phyloP scores from a whole-genome alignment of 2,797 vertebrate genomes.

The Peromyscus melanophrys region DNA sequence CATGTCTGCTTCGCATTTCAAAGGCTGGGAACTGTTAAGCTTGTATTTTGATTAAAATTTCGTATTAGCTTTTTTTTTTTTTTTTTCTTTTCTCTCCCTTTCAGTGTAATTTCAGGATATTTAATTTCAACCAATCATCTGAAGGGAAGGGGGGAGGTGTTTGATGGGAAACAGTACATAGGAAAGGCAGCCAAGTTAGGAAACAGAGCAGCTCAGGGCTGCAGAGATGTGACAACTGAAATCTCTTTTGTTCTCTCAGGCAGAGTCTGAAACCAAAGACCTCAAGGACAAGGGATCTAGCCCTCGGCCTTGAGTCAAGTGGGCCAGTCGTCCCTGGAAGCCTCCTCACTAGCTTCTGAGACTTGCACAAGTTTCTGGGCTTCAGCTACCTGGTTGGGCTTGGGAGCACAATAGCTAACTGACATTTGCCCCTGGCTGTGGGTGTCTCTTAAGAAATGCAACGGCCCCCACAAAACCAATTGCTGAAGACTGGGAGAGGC shows the following conservation, averaged over 20 bases:
- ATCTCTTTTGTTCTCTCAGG: slow-evolving; percentile 84
- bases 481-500: background rate
- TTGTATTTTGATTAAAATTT: slow-evolving; percentile 82
- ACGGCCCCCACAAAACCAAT: background rate
- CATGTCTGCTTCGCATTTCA: slow-evolving; percentile 69
- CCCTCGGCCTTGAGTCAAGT: slow-evolving; percentile 41
- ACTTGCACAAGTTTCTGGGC: background rate
- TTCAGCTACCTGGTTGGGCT: background rate
- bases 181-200: slow-evolving; percentile 81
- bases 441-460: background rate
- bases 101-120: slow-evolving; percentile 83
- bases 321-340: background rate
- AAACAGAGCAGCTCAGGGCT: slow-evolving; percentile 55
- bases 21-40: slow-evolving; percentile 80
- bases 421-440: background rate
- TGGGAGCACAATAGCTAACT: background rate
- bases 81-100: background rate
- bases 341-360: background rate
- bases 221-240: slow-evolving; percentile 71
- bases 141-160: slow-evolving; percentile 22
- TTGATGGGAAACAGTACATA: slow-evolving; percentile 83
- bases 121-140: slow-evolving; percentile 80
- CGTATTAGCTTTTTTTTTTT: slow-evolving; percentile 36
- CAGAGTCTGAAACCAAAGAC: slow-evolving; percentile 61
- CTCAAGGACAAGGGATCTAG: slow-evolving; percentile 27